Base-by-base conservation (phyloP, 2,113 vertebrate genomes). In the Coptodon bakossiorum region DNA sequence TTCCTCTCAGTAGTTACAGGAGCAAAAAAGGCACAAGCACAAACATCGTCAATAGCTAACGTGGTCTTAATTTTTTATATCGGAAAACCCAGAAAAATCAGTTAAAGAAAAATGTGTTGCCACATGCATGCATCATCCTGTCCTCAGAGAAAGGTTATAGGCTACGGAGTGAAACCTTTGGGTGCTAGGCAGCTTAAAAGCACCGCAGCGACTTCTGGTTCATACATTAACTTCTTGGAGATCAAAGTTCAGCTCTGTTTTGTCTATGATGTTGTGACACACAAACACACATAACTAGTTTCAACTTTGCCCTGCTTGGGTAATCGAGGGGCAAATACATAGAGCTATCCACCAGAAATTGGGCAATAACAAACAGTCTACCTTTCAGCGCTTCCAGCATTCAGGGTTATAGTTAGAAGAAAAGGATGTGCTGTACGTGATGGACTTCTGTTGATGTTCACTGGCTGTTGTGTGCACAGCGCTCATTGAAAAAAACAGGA, bases 171-270 rank as follows among this genome's bases (percentile, higher is more conserved):
- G 24, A 4, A 19, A 52, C 10, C 34, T 9, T 12, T 57, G 57
- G 8, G 27, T 80, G 38, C 22, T 38, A 3, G 14, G 29, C 31
- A 19, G 8, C 22, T 29, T 27, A 11, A 82, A 56, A 66, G 76
- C 48, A 54, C 31, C 3, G 3, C 10, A 12, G 43, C 2, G n/a
- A 34, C 57, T n/a, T 86, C 48, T 38, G 38, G 93, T 76, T 93
- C 71, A 92, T 71, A 86, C 63, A 93, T 94, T 94, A 95, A 95
- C 90, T 85, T 87, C n/a, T 14, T 10, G 3, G 6, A 24, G 89
- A 71, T 81, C 92, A 94, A 94, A 89, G 93, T 91, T 84, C 89
- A 31, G 34, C 6, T 80, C 22, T 73, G 45, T 81, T 81, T 76
- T 84, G 52, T n/a, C 19, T 6, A 19, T 31, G 36, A 86, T n/a